These are phyloP conservation scores for Ricordea florida DNA, from an alignment of 92 coral and sea anemone genomes.

Conservation along the genomic window DNA sequence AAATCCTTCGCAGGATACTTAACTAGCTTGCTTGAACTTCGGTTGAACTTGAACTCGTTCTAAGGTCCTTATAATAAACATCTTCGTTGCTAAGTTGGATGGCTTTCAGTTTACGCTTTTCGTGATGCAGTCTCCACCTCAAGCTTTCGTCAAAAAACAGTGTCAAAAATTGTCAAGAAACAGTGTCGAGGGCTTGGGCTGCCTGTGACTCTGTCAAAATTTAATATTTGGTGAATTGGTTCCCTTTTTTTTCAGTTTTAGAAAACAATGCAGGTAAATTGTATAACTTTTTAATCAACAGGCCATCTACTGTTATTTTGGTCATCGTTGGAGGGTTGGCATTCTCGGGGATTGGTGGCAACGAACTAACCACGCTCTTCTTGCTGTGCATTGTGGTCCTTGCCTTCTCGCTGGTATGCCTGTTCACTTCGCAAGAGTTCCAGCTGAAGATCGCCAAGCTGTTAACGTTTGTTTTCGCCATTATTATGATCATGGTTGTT, in stretches of 20 bases:
- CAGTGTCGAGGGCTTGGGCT: too few relatives aligned
- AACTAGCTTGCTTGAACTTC: too few relatives aligned
- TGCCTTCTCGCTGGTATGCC: conserved; percentile 39
- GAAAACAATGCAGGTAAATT: neutral
- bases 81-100: too few relatives aligned
- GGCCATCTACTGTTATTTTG: conserved; percentile 62
- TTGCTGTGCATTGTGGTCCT: conserved; percentile 1
- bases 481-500: conserved; percentile 62
- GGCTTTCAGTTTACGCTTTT: too few relatives aligned
- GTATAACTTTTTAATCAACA: neutral
- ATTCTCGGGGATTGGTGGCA: conserved; percentile 26
- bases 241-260: neutral
- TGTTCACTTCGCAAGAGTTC: conserved; percentile 22
- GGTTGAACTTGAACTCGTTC: too few relatives aligned
- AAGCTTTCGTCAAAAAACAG: too few relatives aligned
- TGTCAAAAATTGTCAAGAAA: too few relatives aligned
- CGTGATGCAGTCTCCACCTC: too few relatives aligned
- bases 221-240: too few relatives aligned
- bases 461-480: conserved; percentile 57
- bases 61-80: too few relatives aligned
- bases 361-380: conserved; percentile 22
- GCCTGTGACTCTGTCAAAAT: too few relatives aligned
- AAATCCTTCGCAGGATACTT: too few relatives aligned
- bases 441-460: conserved; percentile 66
- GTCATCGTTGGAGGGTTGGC: conserved; percentile 54